phyloP scores from a whole-genome alignment of 2,888 invertebrate genomes.

The Dromius quadrimaculatus region DNA sequence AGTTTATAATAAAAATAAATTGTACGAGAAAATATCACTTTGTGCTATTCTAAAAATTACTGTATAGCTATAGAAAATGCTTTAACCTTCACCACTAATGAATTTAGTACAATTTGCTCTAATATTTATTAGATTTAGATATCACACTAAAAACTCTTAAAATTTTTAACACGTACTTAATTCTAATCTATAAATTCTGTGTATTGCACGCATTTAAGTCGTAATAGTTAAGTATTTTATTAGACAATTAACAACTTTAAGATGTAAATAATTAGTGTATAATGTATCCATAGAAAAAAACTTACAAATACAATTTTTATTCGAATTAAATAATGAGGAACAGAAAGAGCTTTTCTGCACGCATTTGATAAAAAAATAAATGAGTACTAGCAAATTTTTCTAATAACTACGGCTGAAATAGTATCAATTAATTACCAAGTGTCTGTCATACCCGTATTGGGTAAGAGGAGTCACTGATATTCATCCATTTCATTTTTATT shows the following conservation, averaged over 20 bases:
- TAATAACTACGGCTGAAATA: no score
- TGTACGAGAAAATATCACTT: slow-evolving; percentile 48
- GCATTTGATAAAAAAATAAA: no score
- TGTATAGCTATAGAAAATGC: slow-evolving; percentile 34
- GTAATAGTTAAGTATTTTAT: slow-evolving; percentile 32
- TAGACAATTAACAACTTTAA: slow-evolving; percentile 21
- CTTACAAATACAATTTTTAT: no score
- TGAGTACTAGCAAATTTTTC: no score
- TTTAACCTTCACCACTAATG: slow-evolving; percentile 17
- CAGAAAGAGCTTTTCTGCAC: no score
- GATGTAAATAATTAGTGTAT: no score
- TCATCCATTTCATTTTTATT: no score
- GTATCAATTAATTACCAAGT: no score
- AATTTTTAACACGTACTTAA: slow-evolving; percentile 32
- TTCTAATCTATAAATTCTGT: slow-evolving; percentile 10
- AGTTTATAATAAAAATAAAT: slow-evolving; percentile 44
- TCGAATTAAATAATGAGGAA: no score
- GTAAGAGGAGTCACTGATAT: no score
- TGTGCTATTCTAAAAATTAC: slow-evolving; percentile 43
- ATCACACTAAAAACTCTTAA: slow-evolving; percentile 36
- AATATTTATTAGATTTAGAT: slow-evolving; percentile 5
- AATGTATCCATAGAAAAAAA: no score
- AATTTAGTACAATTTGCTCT: slow-evolving; percentile 25
- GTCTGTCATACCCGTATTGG: no score
- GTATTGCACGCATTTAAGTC: slow-evolving; percentile 30